phyloP scores from a whole-genome alignment of 1,140 invertebrate species.

The Drosophila ogumai region DNA sequence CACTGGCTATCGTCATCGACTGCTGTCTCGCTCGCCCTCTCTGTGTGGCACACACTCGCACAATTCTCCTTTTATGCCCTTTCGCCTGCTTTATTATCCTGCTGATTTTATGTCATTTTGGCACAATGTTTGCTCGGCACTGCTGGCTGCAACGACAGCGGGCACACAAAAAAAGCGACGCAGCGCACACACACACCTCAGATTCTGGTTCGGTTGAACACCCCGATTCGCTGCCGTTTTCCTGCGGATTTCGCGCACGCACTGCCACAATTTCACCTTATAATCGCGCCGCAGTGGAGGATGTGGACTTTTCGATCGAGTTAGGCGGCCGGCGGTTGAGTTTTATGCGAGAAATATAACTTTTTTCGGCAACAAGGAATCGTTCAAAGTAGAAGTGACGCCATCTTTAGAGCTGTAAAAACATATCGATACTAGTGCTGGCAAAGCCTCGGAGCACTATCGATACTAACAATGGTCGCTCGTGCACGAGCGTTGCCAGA shows the following conservation, averaged over 20 bases:
- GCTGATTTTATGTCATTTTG: constrained; percentile 56
- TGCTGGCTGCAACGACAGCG: constrained; percentile 32
- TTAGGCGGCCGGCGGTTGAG: constrained; percentile 57
- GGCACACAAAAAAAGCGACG: constrained; percentile 38
- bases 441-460: too few relatives aligned
- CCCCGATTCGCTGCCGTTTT: constrained; percentile 30
- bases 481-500: too few relatives aligned
- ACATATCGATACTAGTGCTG: too few relatives aligned
- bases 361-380: constrained; percentile 70
- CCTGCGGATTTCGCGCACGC: constrained; percentile 43
- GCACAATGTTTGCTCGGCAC: constrained; percentile 49
- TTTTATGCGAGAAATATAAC: constrained; percentile 67
- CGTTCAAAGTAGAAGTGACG: constrained; percentile 77
- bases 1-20: constrained; percentile 31
- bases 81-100: constrained; percentile 23
- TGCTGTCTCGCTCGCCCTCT: constrained; percentile 24
- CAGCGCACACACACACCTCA: constrained; percentile 61
- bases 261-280: constrained; percentile 61
- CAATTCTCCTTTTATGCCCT: constrained; percentile 47
- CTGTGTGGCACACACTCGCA: constrained; percentile 45
- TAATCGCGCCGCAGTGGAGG: constrained; percentile 55
- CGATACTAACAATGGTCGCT: too few relatives aligned
- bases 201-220: constrained; percentile 44
- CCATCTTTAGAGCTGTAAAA: constrained; percentile 63
- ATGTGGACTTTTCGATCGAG: constrained; percentile 67